Conservation (phyloP, 2,797 vertebrate genomes). For the Cephalopachus bancanus region DNA sequence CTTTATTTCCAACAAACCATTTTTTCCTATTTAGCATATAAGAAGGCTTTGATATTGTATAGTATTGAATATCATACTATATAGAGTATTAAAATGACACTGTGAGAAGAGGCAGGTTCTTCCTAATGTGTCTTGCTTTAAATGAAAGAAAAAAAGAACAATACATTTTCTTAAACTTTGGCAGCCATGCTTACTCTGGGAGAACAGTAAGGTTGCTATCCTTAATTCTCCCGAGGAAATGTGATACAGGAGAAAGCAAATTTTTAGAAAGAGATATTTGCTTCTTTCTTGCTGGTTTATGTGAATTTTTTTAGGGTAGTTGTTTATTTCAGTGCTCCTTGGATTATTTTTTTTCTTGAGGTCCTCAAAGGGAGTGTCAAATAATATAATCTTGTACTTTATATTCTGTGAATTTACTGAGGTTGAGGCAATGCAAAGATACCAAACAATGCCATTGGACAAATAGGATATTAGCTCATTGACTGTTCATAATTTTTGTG, state of each 20-base stretch:
- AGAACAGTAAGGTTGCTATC: neutral
- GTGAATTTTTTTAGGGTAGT: neutral
- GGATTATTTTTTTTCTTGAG: neutral
- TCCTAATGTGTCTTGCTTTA: neutral
- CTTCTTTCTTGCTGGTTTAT: neutral
- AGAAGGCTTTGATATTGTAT: neutral
- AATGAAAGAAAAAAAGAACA: constrained; percentile 17
- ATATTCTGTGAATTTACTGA: neutral
- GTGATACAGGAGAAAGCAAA: neutral
- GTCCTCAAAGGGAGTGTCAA: neutral
- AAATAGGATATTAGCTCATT: neutral
- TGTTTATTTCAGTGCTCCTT: neutral
- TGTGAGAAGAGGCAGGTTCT: neutral
- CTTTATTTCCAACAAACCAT: neutral
- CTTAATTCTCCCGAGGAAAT: neutral
- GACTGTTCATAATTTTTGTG: constrained; percentile 4
- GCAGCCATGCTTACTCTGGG: neutral
- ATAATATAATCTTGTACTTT: neutral
- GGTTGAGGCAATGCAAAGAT: neutral
- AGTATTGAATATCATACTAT: neutral
- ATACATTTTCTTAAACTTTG: neutral
- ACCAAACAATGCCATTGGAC: neutral
- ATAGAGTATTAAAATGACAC: neutral
- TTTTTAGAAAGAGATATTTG: neutral
- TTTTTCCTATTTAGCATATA: neutral